Conservation (phyloP, 2,888 invertebrate species). For the Agrochola macilenta region DNA sequence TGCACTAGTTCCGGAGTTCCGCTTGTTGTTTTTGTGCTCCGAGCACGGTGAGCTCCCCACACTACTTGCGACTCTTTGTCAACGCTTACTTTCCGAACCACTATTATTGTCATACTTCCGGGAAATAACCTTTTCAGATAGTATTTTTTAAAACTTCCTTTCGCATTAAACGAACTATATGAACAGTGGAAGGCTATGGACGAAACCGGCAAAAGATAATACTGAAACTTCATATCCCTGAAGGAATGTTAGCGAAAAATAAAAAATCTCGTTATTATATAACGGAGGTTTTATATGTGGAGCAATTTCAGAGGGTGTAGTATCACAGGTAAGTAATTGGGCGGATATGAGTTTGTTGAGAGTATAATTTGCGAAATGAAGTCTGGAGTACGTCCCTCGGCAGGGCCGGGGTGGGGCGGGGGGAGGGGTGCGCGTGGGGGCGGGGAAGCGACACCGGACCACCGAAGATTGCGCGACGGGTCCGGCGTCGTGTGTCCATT, state of each 20-base stretch:
- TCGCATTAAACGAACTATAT: neutral
- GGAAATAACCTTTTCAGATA: slow-evolving; percentile 17
- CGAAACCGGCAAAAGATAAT: slow-evolving; percentile 5
- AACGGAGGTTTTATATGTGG: slow-evolving; percentile 51
- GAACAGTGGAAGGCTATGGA: neutral
- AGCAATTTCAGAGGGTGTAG: slow-evolving; percentile 62
- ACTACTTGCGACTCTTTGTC: slow-evolving; percentile 37
- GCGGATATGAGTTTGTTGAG: slow-evolving; percentile 67
- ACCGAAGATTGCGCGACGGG: neutral
- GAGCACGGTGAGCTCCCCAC: neutral
- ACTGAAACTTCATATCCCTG: slow-evolving; percentile 23
- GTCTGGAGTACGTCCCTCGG: slow-evolving; percentile 50
- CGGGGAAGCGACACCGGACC: neutral
- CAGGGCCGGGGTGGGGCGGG: neutral
- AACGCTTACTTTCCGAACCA: slow-evolving; percentile 24
- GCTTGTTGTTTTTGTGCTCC: slow-evolving; percentile 28
- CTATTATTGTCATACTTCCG: slow-evolving; percentile 29
- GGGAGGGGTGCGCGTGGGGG: neutral
- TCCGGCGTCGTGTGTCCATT: slow-evolving; percentile 13
- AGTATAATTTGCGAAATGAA: slow-evolving; percentile 68
- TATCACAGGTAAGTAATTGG: slow-evolving; percentile 67
- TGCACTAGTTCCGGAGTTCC: slow-evolving; percentile 8
- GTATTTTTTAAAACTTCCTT: neutral
- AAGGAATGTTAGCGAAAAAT: slow-evolving; percentile 45
- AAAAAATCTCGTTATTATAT: slow-evolving; percentile 50